phyloP scores from a whole-genome alignment of 2,113 vertebrate species.

The Pseudopipra pipra region DNA sequence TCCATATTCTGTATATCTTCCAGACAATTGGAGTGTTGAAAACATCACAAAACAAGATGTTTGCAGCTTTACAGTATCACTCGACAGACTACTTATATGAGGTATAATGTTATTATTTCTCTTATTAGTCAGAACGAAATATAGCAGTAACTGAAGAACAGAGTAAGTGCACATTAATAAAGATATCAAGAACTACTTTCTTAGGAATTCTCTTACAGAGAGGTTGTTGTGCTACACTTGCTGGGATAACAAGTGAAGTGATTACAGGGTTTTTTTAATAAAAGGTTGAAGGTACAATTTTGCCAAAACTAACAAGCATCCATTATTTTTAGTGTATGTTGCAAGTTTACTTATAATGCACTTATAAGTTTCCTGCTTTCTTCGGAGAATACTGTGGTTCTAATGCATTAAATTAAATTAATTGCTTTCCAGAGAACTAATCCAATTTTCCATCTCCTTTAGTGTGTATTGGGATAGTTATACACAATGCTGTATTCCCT shows the following conservation, averaged over 20 bases:
- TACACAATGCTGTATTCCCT: background rate
- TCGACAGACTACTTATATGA: slow-evolving; percentile 78
- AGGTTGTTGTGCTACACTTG: background rate
- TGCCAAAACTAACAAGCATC: background rate
- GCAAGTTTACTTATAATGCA: background rate
- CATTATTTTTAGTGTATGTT: background rate
- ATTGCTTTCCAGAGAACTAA: background rate
- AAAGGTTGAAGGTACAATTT: background rate
- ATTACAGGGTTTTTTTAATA: background rate
- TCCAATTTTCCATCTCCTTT: background rate
- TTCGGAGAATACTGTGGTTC: background rate
- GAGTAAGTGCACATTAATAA: background rate
- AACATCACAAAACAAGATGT: slow-evolving; percentile 61
- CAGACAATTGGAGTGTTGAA: slow-evolving; percentile 15
- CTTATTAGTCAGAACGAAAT: background rate
- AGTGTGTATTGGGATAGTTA: background rate
- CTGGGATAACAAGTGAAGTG: background rate
- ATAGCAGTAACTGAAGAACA: background rate
- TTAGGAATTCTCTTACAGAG: slow-evolving; percentile 21
- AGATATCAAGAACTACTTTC: background rate
- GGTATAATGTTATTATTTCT: slow-evolving; percentile 64
- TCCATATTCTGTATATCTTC: slow-evolving; percentile 21
- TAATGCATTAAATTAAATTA: background rate
- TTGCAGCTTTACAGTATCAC: slow-evolving; percentile 73
- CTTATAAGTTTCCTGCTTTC: background rate